Evolutionary conservation across 2,888 invertebrate genomes (phyloP), one percentile per base, ranked within the genome.

Genomic region (Odontocolon sp.): DNA sequence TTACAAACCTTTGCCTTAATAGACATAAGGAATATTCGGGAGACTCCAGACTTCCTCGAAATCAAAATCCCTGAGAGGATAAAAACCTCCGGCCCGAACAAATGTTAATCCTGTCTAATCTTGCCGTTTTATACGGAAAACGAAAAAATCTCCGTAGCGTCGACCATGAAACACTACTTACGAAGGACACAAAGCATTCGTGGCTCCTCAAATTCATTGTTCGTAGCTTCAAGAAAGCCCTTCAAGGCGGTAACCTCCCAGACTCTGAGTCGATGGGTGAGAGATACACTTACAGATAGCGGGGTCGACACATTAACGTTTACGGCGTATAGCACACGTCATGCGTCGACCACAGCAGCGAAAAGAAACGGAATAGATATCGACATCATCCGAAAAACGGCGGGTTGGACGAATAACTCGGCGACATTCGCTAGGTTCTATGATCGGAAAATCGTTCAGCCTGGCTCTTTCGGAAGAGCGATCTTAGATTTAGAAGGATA

Each of bases 71-170:
- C 67, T 26, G 47, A 36, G 18, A 26, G 33, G 16, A 26, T 70
- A 28, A 78, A 78, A 45, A 82, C 79, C 21, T 83, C 80, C 81
- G 80, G 82, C 52, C 81, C 81, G 8, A 66, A 50, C 21, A 74
- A n/a, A n/a, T n/a, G n/a, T n/a, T 72, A 11, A 74, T 82, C 9
- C 52, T 82, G 28, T 45, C 77, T 11, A 78, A 74, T 73, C 18
- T 52, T 16, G 16, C 26, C 21, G 40, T 40, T 8, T 26, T 57
- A 11, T 33, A 11, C 23, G 6, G 36, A 54, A 16, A 61, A 79
- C 31, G 26, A 3, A 36, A 63, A 38, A 18, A 11, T 16, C 14
- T 40, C 14, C 11, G 40, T 21, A n/a, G 52, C 52, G 14, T 52
- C 52, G 14, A 5, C 31, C n/a, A 9, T 52, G 31, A 9, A 52